Percentiles rank a stretch among this genome's conserved stretches.
These are phyloP conservation scores for Delphinapterus leucas DNA, from an alignment of 2,113 vertebrate genomes.

Conservation along the genomic window DNA sequence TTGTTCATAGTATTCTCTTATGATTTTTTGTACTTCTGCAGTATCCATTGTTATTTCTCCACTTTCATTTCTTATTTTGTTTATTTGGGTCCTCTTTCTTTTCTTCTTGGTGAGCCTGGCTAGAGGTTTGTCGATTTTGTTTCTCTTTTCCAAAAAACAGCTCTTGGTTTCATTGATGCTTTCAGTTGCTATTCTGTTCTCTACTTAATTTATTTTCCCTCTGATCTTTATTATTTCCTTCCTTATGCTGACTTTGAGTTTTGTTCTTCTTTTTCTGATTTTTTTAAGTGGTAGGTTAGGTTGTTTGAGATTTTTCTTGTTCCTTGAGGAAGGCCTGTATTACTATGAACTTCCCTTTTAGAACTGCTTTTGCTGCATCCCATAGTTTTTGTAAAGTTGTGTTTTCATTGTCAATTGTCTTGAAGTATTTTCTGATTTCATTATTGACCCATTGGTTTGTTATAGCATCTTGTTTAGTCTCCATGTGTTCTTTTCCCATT, in stretches of 20 bases:
- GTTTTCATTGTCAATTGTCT: background rate
- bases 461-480: background rate
- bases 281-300: background rate
- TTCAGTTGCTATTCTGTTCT: background rate
- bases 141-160: background rate
- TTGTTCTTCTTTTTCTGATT: background rate
- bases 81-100: background rate
- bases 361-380: background rate
- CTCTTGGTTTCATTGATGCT: background rate
- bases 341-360: background rate
- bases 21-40: background rate
- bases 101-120: background rate
- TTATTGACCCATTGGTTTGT: background rate
- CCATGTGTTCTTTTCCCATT: background rate
- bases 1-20: background rate
- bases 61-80: background rate
- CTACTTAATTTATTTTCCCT: background rate
- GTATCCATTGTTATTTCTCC: background rate
- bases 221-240: background rate
- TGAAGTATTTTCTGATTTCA: background rate
- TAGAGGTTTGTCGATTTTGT: background rate
- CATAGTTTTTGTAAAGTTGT: background rate
- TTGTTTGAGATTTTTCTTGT: background rate
- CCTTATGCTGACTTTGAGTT: background rate
- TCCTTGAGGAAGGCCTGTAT: background rate